These are phyloP conservation scores for Xanthorhoe designata DNA, from an alignment of 2,888 invertebrate genomes.

Conservation along the genomic window DNA sequence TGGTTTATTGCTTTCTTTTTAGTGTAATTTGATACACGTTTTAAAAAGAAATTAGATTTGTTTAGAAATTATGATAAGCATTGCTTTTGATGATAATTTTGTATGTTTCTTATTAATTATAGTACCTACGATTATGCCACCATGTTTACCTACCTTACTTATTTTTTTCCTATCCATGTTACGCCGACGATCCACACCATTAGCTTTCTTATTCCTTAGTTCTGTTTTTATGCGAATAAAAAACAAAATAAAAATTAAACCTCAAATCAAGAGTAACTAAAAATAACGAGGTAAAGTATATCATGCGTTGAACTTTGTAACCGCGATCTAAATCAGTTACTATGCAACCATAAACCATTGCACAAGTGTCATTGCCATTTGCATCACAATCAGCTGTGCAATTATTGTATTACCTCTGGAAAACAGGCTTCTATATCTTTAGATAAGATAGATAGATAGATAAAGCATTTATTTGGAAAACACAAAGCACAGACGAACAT, in stretches of 20 bases:
- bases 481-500: too few relatives aligned
- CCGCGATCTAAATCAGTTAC: conserved; percentile 40
- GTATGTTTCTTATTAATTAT: too few relatives aligned
- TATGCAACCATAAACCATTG: conserved; percentile 53
- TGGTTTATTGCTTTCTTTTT: conserved; percentile 21
- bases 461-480: too few relatives aligned
- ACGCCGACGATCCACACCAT: too few relatives aligned
- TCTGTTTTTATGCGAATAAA: too few relatives aligned
- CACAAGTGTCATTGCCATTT: conserved; percentile 76
- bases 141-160: too few relatives aligned
- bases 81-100: too few relatives aligned
- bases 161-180: too few relatives aligned
- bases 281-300: neutral
- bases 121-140: too few relatives aligned
- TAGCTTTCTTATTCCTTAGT: too few relatives aligned
- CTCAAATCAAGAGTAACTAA: neutral
- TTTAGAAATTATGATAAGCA: neutral
- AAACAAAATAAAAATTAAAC: too few relatives aligned
- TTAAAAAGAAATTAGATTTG: neutral
- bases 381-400: conserved; percentile 66
- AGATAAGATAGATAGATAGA: too few relatives aligned
- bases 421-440: neutral
- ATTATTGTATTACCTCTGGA: conserved; percentile 68
- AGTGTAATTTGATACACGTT: conserved; percentile 3
- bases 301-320: conserved; percentile 59